These are phyloP conservation scores for Andrena haemorrhoa DNA, from an alignment of 2,888 invertebrate genomes.

Conservation along the genomic window DNA sequence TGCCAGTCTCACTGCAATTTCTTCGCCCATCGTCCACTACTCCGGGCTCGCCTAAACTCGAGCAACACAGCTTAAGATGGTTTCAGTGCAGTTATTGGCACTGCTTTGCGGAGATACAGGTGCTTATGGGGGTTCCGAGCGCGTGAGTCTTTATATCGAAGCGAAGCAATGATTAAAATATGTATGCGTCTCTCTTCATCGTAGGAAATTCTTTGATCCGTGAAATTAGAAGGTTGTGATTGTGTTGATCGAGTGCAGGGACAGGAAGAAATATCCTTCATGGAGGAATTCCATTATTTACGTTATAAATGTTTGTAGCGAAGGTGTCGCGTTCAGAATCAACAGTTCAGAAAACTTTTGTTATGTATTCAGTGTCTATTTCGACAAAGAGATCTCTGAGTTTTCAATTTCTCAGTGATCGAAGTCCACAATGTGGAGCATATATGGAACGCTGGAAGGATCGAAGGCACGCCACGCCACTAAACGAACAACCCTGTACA, in stretches of 20 bases:
- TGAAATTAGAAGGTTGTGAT: no score
- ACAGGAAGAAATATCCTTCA: no score
- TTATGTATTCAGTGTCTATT: background rate
- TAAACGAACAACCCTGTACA: background rate
- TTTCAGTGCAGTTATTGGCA: background rate
- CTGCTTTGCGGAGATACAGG: background rate
- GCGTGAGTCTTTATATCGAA: background rate
- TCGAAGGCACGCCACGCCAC: background rate
- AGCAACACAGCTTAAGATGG: background rate
- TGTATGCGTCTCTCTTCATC: background rate
- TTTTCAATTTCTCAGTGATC: background rate
- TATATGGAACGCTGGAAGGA: background rate
- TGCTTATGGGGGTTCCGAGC: background rate
- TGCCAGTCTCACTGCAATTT: background rate
- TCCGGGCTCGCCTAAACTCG: background rate
- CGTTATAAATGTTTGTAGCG: no score
- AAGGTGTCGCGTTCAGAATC: no score
- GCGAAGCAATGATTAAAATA: background rate
- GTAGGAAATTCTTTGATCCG: background rate
- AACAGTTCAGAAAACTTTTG: no score
- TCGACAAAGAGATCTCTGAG: background rate
- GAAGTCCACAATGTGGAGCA: background rate
- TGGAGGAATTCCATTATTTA: no score
- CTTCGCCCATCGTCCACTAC: background rate
- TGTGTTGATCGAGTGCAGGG: no score